These are phyloP conservation scores for Protonibea diacanthus DNA, from an alignment of 2,797 vertebrate species.

Conservation along the genomic window DNA sequence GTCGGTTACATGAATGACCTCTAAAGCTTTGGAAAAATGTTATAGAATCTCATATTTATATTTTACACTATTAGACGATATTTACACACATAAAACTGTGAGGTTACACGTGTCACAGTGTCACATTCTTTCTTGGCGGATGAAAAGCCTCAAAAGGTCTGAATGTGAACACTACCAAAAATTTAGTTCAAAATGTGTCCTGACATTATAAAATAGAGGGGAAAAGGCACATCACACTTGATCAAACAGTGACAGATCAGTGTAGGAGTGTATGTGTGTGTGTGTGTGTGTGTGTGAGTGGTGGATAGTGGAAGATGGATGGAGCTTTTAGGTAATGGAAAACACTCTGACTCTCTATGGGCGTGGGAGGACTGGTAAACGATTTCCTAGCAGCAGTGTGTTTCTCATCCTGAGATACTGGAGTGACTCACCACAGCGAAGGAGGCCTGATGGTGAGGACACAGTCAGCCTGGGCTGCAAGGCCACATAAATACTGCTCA, in stretches of 20 bases:
- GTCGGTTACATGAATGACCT: constrained; percentile 48
- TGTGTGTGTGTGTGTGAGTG: constrained; percentile 26
- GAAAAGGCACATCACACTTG: constrained; percentile 5
- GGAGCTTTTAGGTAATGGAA: constrained; percentile 76
- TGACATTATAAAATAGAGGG: constrained; percentile 18
- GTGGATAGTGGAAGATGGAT: constrained; percentile 41
- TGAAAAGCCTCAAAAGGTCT: not conserved
- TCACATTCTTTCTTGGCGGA: not conserved
- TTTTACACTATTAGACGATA: not conserved
- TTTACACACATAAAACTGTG: not conserved
- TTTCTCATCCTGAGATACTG: constrained; percentile 42
- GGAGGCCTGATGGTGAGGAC: constrained; percentile 6
- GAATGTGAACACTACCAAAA: not conserved
- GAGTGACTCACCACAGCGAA: constrained; percentile 63
- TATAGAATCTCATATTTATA: not conserved
- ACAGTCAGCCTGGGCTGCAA: constrained; percentile 1
- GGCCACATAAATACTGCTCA: constrained; percentile 3
- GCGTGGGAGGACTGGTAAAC: constrained; percentile 35
- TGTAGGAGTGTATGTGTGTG: constrained; percentile 9
- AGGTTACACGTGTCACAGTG: not conserved
- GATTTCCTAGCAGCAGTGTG: constrained; percentile 59
- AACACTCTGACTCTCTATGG: constrained; percentile 46
- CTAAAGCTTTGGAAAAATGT: constrained; percentile 17
- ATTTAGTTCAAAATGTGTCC: constrained; percentile 17
- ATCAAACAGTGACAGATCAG: constrained; percentile 16